phyloP scores from a whole-genome alignment of 2,113 vertebrate genomes.

The Sus scrofa region DNA sequence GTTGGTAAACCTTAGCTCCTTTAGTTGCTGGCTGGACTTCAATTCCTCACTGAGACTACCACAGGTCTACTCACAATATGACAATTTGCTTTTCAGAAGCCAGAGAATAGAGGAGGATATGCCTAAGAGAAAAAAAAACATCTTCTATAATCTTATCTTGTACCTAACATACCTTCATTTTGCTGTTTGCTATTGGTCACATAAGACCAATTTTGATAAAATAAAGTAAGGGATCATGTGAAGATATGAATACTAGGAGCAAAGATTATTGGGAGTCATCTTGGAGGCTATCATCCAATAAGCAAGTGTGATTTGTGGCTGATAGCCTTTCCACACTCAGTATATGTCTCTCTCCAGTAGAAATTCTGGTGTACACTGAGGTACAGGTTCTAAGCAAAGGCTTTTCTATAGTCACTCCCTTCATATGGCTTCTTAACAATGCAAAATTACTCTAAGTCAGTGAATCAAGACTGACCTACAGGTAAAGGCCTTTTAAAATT shows the following conservation, averaged over 20 bases:
- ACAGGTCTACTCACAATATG: background rate
- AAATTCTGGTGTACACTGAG: background rate
- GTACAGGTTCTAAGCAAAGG: background rate
- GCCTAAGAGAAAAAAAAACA: background rate
- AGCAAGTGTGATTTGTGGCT: background rate
- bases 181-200: background rate
- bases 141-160: background rate
- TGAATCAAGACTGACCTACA: background rate
- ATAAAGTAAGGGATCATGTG: too few relatives aligned
- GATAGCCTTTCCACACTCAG: background rate
- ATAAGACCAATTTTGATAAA: background rate
- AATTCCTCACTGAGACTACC: background rate
- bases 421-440: background rate
- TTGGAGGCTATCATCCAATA: background rate
- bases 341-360: background rate
- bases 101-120: background rate
- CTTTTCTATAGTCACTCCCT: background rate
- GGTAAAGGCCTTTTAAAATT: background rate
- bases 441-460: background rate
- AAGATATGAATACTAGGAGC: too few relatives aligned
- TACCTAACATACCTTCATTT: background rate
- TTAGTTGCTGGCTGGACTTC: background rate
- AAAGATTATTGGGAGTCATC: background rate
- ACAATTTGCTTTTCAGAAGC: background rate
- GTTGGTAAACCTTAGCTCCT: background rate